Evolutionary conservation across 2,888 invertebrate genomes (phyloP).

Genomic region (Drosophila helvetica): DNA sequence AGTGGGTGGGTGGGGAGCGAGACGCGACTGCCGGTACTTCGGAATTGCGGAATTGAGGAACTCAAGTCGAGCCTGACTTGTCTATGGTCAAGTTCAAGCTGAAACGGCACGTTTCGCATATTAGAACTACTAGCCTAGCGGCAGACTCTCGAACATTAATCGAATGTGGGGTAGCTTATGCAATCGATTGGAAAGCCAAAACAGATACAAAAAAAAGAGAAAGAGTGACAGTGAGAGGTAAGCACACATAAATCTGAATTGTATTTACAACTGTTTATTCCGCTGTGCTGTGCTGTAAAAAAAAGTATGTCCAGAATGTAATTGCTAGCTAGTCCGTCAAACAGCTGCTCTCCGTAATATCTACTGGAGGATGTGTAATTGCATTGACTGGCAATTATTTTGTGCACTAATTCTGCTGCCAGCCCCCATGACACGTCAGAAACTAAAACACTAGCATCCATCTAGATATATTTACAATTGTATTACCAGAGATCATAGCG

Average conservation of each 20-base stretch:
- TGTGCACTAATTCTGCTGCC: constrained; percentile 27
- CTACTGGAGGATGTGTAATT: constrained; percentile 36
- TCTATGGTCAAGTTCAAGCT: constrained; percentile 62
- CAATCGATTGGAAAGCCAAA: constrained; percentile 2
- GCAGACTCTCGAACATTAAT: background rate
- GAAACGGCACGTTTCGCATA: constrained; percentile 64
- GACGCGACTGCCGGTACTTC: background rate
- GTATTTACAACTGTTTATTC: constrained; percentile 49
- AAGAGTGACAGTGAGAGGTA: background rate
- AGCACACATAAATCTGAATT: constrained; percentile 32
- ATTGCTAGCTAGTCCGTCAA: constrained; percentile 39
- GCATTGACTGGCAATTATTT: constrained; percentile 43
- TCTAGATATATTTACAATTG: background rate
- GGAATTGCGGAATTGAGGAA: constrained; percentile 34
- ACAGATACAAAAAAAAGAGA: constrained; percentile 8
- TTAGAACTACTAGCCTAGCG: constrained; percentile 7
- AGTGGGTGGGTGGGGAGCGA: background rate
- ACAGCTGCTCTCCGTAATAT: constrained; percentile 10
- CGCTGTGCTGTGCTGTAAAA: constrained; percentile 31
- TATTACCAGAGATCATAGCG: constrained; percentile 26
- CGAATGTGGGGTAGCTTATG: constrained; percentile 8
- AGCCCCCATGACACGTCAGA: constrained; percentile 11
- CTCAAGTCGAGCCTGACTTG: constrained; percentile 29
- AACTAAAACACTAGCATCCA: constrained; percentile 14
- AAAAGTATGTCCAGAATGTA: constrained; percentile 70